A percentile compares a stretch with the other conserved stretches of the same genome.
Conservation (phyloP, 2,888 invertebrate genomes). For the Ligdia adustata region DNA sequence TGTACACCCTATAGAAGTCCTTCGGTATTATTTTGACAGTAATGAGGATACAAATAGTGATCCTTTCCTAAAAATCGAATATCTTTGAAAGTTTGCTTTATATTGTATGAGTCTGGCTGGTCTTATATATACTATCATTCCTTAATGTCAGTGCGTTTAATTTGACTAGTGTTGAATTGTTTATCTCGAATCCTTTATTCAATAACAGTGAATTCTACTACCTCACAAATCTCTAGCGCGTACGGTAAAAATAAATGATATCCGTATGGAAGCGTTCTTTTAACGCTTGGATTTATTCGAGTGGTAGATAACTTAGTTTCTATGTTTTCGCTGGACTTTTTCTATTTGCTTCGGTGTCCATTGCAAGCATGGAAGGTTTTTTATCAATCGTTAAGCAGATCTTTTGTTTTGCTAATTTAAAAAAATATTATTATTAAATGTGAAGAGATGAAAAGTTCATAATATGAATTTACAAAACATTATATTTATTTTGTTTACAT, state of each 20-base stretch:
- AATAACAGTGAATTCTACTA: slow-evolving; percentile 44
- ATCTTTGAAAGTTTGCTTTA: slow-evolving; percentile 25
- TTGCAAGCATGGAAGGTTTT: slow-evolving; percentile 41
- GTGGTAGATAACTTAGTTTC: slow-evolving; percentile 52
- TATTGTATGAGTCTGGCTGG: slow-evolving; percentile 35
- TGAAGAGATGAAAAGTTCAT: too few species aligned
- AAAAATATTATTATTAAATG: too few species aligned
- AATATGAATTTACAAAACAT: too few species aligned
- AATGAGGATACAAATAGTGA: slow-evolving; percentile 29
- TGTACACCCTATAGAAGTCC: slow-evolving; percentile 27
- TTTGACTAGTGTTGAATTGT: slow-evolving; percentile 55
- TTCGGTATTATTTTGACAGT: slow-evolving; percentile 28
- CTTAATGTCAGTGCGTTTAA: slow-evolving; percentile 40
- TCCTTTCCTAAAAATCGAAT: slow-evolving; percentile 24
- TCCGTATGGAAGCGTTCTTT: slow-evolving; percentile 43
- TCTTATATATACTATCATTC: slow-evolving; percentile 51
- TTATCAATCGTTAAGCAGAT: too few species aligned
- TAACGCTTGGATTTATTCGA: slow-evolving; percentile 54
- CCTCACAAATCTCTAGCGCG: slow-evolving; percentile 43
- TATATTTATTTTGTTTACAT: too few species aligned
- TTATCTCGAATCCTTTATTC: slow-evolving; percentile 47
- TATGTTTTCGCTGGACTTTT: slow-evolving; percentile 47
- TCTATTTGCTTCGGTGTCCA: slow-evolving; percentile 48
- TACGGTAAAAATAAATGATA: slow-evolving; percentile 54
- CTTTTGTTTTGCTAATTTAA: too few species aligned